These are phyloP conservation scores for Drosophila pseudotakahashii DNA, from an alignment of 2,888 invertebrate species.

Conservation along the genomic window DNA sequence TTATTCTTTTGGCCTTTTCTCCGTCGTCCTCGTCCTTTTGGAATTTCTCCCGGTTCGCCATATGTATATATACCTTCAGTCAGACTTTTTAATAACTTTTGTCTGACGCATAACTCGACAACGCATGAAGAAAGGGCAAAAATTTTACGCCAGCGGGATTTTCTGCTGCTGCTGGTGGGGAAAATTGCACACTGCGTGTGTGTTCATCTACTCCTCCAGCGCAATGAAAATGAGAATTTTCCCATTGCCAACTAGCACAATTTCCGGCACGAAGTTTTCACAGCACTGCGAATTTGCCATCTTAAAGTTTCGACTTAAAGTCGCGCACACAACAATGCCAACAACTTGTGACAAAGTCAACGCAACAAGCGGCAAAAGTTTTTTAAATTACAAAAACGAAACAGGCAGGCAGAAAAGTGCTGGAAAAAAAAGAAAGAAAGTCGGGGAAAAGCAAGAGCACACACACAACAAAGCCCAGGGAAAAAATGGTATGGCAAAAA, in stretches of 20 bases:
- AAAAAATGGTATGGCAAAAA: constrained; percentile 4
- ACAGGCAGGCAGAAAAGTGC: constrained; percentile 7
- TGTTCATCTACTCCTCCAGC: constrained; percentile 1
- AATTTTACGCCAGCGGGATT: constrained; percentile 21
- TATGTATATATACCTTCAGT: constrained; percentile 43
- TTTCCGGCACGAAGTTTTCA: too few species aligned
- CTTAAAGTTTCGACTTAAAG: constrained; percentile 42
- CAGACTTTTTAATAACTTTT: constrained; percentile 72
- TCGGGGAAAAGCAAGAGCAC: constrained; percentile 9
- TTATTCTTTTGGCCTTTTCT: constrained; percentile 8
- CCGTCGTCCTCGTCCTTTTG: constrained; percentile 1
- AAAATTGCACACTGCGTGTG: constrained; percentile 48
- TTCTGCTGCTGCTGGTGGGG: neutral
- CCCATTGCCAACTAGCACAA: constrained; percentile 15
- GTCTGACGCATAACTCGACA: constrained; percentile 58
- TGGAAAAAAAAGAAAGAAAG: neutral
- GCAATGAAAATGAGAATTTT: constrained; percentile 17
- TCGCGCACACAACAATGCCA: constrained; percentile 15
- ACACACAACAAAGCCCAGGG: constrained; percentile 1
- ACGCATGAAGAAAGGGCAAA: constrained; percentile 8
- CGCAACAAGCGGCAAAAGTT: constrained; percentile 45
- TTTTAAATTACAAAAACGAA: constrained; percentile 48
- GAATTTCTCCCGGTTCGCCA: too few species aligned
- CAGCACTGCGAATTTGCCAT: too few species aligned
- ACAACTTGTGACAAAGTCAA: constrained; percentile 45